phyloP scores from a whole-genome alignment of 2,888 invertebrate genomes.

The Ceramica pisi region DNA sequence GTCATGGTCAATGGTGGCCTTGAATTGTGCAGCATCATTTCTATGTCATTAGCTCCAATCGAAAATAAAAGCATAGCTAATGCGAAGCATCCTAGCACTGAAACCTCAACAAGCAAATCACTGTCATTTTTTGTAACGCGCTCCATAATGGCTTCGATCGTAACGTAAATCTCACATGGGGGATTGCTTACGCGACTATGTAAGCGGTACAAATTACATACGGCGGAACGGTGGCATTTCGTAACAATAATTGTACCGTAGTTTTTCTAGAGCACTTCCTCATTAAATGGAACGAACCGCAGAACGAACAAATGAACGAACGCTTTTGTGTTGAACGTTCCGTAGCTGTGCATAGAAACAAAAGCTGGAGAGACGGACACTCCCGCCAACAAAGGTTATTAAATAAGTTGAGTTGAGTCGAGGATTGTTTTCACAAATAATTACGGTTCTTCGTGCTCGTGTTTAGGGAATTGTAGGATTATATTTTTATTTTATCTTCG shows the following conservation, averaged over 20 bases:
- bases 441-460: constrained; percentile 47
- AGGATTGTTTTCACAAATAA: constrained; percentile 57
- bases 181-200: constrained; percentile 68
- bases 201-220: constrained; percentile 75
- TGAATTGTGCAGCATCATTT: constrained; percentile 4
- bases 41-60: constrained; percentile 21
- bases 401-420: constrained; percentile 54
- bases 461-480: constrained; percentile 36
- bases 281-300: constrained; percentile 82
- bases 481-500: constrained; percentile 18
- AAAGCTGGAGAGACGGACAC: constrained; percentile 66
- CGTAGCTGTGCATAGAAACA: constrained; percentile 72
- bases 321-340: constrained; percentile 74
- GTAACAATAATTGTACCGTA: constrained; percentile 82
- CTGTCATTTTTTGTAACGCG: constrained; percentile 13
- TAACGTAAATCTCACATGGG: constrained; percentile 58
- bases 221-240: constrained; percentile 74
- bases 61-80: constrained; percentile 33
- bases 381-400: constrained; percentile 58
- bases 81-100: constrained; percentile 3
- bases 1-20: constrained; percentile 22
- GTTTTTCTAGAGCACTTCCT: constrained; percentile 89
- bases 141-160: constrained; percentile 55
- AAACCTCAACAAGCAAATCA: constrained; percentile 24
- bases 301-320: constrained; percentile 55